These are phyloP conservation scores for Oryzias javanicus DNA, from an alignment of 2,113 vertebrate genomes.

Conservation along the genomic window DNA sequence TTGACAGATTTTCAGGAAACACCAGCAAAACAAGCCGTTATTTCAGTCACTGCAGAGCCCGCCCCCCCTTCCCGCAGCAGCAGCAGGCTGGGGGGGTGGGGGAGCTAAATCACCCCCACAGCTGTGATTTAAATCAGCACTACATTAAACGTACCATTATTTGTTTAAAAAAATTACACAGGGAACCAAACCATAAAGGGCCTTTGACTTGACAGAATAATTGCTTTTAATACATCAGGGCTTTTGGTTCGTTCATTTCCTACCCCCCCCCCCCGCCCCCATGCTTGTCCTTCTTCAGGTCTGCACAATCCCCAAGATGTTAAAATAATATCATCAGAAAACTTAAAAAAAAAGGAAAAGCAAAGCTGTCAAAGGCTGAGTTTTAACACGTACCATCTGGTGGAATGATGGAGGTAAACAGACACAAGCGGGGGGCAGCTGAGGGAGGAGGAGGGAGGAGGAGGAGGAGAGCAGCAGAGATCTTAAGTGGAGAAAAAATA, in stretches of 20 bases:
- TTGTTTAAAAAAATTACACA: conserved; percentile 54
- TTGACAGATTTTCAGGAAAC: conserved; percentile 79
- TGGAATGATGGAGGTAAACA: conserved; percentile 71
- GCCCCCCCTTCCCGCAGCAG: conserved; percentile 65
- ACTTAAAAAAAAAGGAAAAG: conserved; percentile 19
- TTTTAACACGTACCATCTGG: conserved; percentile 81
- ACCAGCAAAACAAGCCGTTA: conserved; percentile 80
- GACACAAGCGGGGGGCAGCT: conserved; percentile 52
- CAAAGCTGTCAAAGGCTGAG: conserved; percentile 69
- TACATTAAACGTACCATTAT: conserved; percentile 74
- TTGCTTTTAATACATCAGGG: conserved; percentile 71
- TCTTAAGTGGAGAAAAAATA: conserved; percentile 49
- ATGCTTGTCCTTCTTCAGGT: conserved; percentile 54
- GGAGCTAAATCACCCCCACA: conserved; percentile 78
- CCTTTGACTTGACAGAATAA: conserved; percentile 72
- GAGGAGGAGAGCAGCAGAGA: conserved; percentile 47
- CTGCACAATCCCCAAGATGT: conserved; percentile 57
- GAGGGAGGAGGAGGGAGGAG: conserved; percentile 5
- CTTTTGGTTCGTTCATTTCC: conserved; percentile 74
- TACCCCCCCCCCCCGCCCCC: conserved; percentile 37
- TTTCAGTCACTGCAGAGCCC: conserved; percentile 73
- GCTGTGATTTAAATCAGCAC: conserved; percentile 82
- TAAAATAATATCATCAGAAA: conserved; percentile 69
- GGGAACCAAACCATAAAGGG: conserved; percentile 58
- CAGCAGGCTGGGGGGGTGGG: conserved; percentile 63